Evolutionary conservation across 2,113 vertebrate genomes (phyloP).

Genomic region (Xyliphius kryptos): DNA sequence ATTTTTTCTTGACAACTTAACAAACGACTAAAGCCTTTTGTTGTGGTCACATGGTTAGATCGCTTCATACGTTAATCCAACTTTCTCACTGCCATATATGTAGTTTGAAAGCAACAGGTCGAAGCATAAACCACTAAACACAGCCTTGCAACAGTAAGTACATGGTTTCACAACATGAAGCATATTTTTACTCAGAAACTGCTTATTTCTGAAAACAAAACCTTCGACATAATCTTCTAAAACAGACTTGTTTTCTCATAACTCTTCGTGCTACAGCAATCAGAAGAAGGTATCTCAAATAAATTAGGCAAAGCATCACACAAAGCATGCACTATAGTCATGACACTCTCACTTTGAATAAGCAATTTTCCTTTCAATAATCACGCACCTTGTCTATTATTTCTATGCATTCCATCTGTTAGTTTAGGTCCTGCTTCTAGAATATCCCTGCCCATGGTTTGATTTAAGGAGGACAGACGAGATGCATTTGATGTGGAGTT

Average conservation of each 20-base stretch:
- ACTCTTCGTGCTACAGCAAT: background rate
- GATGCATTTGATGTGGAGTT: too few species aligned
- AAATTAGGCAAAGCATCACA: slow-evolving; percentile 3
- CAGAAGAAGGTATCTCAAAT: slow-evolving; percentile 20
- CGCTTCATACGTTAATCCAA: too few species aligned
- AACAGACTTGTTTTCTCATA: background rate
- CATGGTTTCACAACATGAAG: background rate
- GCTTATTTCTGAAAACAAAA: slow-evolving; percentile 11
- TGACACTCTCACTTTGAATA: background rate
- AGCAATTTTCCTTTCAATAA: too few species aligned
- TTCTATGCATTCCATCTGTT: slow-evolving; percentile 2
- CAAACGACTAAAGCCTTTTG: too few species aligned
- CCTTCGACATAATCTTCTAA: background rate
- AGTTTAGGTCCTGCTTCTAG: too few species aligned
- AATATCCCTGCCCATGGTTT: too few species aligned
- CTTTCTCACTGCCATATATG: too few species aligned
- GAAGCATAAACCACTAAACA: background rate
- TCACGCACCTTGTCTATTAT: background rate
- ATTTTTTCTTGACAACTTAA: too few species aligned
- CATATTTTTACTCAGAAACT: background rate
- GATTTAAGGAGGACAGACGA: too few species aligned
- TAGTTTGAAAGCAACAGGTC: slow-evolving; percentile 2
- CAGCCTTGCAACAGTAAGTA: background rate
- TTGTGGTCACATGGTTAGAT: too few species aligned
- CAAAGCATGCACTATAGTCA: background rate